These are phyloP conservation scores for Drosophila atripex DNA, from an alignment of 2,888 invertebrate genomes.

Conservation along the genomic window DNA sequence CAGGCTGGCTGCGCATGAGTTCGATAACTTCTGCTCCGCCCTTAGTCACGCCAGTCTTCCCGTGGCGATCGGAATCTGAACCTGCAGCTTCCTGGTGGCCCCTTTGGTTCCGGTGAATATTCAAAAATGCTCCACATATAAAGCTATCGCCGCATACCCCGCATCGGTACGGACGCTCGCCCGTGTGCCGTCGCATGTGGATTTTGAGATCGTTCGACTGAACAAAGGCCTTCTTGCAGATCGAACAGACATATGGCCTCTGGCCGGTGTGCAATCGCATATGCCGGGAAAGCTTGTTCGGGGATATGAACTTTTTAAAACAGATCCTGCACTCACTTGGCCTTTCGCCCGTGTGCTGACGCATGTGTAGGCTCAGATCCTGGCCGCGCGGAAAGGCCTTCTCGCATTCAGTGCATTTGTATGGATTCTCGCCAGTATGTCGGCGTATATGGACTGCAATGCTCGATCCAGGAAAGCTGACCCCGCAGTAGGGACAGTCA, in stretches of 20 bases:
- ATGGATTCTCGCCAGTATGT: constrained; percentile 88
- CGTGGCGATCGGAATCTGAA: constrained; percentile 64
- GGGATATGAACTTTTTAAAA: constrained; percentile 85
- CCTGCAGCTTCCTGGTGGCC: constrained; percentile 84
- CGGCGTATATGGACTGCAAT: constrained; percentile 87
- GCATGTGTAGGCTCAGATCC: constrained; percentile 86
- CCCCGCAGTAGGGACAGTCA: constrained; percentile 86
- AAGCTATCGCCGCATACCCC: constrained; percentile 88
- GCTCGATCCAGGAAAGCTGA: constrained; percentile 86
- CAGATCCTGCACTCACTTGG: constrained; percentile 84
- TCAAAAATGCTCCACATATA: constrained; percentile 87
- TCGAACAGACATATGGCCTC: constrained; percentile 86
- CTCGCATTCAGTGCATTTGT: constrained; percentile 86
- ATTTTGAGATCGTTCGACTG: constrained; percentile 90
- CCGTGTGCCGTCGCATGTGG: constrained; percentile 89
- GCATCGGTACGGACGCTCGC: constrained; percentile 87
- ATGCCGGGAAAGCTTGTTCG: constrained; percentile 86
- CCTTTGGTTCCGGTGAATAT: constrained; percentile 87
- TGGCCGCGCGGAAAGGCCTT: constrained; percentile 87
- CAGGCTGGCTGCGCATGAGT: constrained; percentile 48
- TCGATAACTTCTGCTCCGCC: constrained; percentile 61
- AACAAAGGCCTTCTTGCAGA: constrained; percentile 85
- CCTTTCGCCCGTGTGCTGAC: constrained; percentile 87
- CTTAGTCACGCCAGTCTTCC: constrained; percentile 75
- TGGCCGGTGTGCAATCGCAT: constrained; percentile 86